Percentiles rank a stretch among this genome's conserved stretches.
Conservation (phyloP, 2,888 invertebrate species). For the Chydorus sphaericus region DNA sequence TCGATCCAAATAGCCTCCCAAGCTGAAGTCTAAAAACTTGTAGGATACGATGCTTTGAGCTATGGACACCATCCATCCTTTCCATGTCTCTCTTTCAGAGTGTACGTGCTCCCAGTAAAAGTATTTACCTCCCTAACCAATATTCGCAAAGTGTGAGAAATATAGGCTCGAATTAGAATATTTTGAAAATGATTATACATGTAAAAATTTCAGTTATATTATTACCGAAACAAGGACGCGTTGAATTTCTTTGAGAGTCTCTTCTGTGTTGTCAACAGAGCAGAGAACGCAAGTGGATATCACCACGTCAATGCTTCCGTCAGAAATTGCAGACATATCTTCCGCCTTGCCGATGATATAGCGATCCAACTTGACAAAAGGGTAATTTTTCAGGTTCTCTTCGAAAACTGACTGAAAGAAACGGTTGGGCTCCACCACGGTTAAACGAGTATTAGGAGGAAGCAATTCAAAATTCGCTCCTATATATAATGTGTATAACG, state of each 20-base stretch:
- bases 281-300: conserved; percentile 25
- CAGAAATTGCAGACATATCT: conserved; percentile 21
- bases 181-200: neutral
- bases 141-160: too few relatives aligned
- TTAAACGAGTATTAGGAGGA: conserved; percentile 20
- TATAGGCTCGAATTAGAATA: neutral
- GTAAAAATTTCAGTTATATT: neutral
- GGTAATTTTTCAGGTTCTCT: conserved; percentile 17
- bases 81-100: conserved; percentile 17
- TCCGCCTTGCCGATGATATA: conserved; percentile 20
- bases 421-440: conserved; percentile 21
- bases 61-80: too few relatives aligned
- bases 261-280: conserved; percentile 21
- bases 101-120: conserved; percentile 25
- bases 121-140: conserved; percentile 24
- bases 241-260: conserved; percentile 22
- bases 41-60: conserved; percentile 21
- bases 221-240: conserved; percentile 24
- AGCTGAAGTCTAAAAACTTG: conserved; percentile 23
- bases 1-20: conserved; percentile 22
- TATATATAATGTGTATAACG: too few relatives aligned
- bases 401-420: conserved; percentile 19
- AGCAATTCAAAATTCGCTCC: conserved; percentile 21
- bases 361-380: conserved; percentile 21
- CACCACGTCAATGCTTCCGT: conserved; percentile 24